These are phyloP conservation scores for Agonopterix subpropinquella DNA, from an alignment of 2,888 invertebrate genomes.

Conservation along the genomic window DNA sequence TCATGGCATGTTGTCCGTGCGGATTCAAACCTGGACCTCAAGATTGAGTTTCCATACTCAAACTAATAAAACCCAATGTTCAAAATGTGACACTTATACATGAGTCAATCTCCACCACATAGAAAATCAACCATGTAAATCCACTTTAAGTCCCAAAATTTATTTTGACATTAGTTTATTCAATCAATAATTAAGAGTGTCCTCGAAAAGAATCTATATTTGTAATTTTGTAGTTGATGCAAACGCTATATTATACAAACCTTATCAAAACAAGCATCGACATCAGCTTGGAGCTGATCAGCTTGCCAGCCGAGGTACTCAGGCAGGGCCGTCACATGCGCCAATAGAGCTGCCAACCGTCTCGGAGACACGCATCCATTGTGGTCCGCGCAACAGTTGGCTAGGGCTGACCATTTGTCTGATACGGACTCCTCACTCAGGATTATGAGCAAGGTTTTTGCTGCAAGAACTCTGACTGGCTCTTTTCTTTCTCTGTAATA, in stretches of 20 bases:
- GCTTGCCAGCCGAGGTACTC: slow-evolving; percentile 78
- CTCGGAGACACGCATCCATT: slow-evolving; percentile 83
- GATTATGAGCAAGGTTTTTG: slow-evolving; percentile 80
- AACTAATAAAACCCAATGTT: too few species aligned
- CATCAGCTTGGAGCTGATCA: slow-evolving; percentile 77
- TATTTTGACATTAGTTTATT: too few species aligned
- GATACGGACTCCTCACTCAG: slow-evolving; percentile 79
- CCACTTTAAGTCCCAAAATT: too few species aligned
- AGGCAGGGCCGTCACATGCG: slow-evolving; percentile 76
- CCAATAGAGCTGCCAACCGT: slow-evolving; percentile 76
- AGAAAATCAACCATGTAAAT: too few species aligned
- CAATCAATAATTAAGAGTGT: too few species aligned
- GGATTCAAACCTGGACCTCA: too few species aligned
- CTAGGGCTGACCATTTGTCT: slow-evolving; percentile 80
- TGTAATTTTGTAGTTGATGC: too few species aligned
- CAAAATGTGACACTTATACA: too few species aligned
- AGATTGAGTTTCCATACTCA: too few species aligned
- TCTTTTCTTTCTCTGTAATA: slow-evolving; percentile 73
- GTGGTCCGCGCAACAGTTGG: slow-evolving; percentile 83
- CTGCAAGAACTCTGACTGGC: slow-evolving; percentile 79
- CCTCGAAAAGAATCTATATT: too few species aligned
- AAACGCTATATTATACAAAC: slow-evolving; percentile 41
- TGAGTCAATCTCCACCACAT: too few species aligned
- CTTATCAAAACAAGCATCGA: slow-evolving; percentile 84
- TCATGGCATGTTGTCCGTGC: too few species aligned